Base-by-base conservation (phyloP, 2,888 invertebrate species). In the Thecocarcelia acutangulata region DNA sequence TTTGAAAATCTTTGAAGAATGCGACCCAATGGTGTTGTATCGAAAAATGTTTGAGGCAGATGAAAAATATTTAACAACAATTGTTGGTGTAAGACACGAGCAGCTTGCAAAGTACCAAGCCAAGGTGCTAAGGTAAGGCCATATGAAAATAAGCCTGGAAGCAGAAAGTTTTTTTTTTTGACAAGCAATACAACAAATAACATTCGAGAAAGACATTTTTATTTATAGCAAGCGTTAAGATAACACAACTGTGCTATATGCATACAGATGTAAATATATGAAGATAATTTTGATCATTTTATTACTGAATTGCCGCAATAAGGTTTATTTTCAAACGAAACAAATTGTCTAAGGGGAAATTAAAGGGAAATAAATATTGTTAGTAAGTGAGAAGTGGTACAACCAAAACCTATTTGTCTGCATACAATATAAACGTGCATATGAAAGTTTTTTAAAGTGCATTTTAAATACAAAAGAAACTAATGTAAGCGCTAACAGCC, bases 101-200 rank as follows among this genome's bases (percentile, higher is more conserved):
- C 87, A 48, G 89, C 90, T 19, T 84, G 85, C 82, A 89, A 84
- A 24, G 85, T 85, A 86, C 94, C 94, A 92, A 95, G 91, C 89
- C 92, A 93, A 83, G 94, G 94, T 89, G 93, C 92, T 91, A 95
- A 91, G 91, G 94, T 94, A 90, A 93, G 91, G 90, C 93, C 92
- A 92, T 93, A 92, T 88, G 94, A 93, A 88, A 92, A 89, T 88
- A 94, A 87, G 88, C 94, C 95, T 95, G 94, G 88, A 88, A 88
- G 82, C 81, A 73, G 50, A 63, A 74, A 83, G 58, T 59, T 33
- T 33, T 33, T 33, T 33, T 33, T 33, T 28, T 58, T 13, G 61
- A 52, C n/a, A 68, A 59, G 61, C 42, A 37, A 24, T 28, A 44
- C 61, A 21, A 33, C 21, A 68, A 64, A 9, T 15, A 59, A 21